Percentiles rank a stretch among this genome's conserved stretches.
These are phyloP conservation scores for Hippocampus mohnikei DNA, from an alignment of 2,113 vertebrate species.

Conservation along the genomic window DNA sequence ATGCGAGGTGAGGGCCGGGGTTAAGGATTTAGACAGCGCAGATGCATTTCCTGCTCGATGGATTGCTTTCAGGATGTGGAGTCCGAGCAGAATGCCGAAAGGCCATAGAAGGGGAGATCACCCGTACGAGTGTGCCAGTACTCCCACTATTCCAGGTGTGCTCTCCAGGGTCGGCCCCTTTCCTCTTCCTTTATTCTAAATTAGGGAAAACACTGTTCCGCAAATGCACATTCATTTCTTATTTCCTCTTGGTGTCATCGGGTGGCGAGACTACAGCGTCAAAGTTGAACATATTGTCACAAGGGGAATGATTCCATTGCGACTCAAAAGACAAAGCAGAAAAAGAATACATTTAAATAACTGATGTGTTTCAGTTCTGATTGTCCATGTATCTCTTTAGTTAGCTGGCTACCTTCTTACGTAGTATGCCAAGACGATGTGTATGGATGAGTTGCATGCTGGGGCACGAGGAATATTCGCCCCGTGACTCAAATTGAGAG, in stretches of 20 bases:
- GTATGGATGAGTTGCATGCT: not conserved
- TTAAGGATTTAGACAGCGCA: constrained; percentile 13
- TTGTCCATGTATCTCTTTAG: not conserved
- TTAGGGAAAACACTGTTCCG: constrained; percentile 7
- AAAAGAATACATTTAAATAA: not conserved
- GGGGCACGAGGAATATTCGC: not conserved
- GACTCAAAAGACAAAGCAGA: not conserved
- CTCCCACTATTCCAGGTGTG: constrained; percentile 55
- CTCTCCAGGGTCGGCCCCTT: not conserved
- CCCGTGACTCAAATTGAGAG: not conserved
- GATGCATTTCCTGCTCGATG: constrained; percentile 40
- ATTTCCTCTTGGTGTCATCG: not conserved
- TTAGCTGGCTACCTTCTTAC: not conserved
- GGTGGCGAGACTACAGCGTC: not conserved
- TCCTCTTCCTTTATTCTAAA: constrained; percentile 18
- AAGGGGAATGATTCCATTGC: not conserved
- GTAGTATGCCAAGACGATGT: not conserved
- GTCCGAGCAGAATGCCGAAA: constrained; percentile 44
- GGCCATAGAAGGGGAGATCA: constrained; percentile 42
- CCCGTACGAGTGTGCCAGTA: constrained; percentile 30
- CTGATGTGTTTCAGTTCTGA: not conserved
- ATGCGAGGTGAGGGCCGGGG: constrained; percentile 22
- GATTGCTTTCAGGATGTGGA: constrained; percentile 30
- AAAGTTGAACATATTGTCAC: not conserved
- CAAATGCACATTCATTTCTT: constrained; percentile 23